Evolutionary conservation across 2,888 invertebrate genomes (phyloP).

Genomic region (Stegana nigrithorax): DNA sequence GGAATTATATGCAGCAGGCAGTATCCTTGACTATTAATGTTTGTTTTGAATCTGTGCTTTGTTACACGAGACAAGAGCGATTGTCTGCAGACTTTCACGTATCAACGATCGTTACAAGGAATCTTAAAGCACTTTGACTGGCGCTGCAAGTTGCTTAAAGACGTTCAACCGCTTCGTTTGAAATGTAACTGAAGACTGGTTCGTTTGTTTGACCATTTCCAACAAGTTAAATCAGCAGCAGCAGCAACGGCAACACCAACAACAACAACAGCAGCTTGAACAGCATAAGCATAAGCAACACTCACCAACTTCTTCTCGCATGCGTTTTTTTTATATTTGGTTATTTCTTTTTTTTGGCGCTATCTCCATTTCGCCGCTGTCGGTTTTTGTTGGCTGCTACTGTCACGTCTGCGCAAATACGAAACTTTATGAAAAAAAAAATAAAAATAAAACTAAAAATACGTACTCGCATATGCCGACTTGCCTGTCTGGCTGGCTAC

Average conservation of each 20-base stretch:
- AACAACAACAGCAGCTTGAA: neutral
- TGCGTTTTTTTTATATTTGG: neutral
- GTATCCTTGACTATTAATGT: too few relatives aligned
- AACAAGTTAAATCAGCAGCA: conserved; percentile 35
- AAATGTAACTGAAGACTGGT: conserved; percentile 39
- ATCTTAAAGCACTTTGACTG: too few relatives aligned
- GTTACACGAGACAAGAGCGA: too few relatives aligned
- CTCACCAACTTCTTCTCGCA: neutral
- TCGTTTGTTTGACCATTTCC: conserved; percentile 30
- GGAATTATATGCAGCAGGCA: too few relatives aligned
- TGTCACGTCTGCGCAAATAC: conserved; percentile 3
- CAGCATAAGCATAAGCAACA: too few relatives aligned
- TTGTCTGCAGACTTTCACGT: too few relatives aligned
- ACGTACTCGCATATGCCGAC: too few relatives aligned
- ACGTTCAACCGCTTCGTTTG: conserved; percentile 27
- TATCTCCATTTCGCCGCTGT: neutral
- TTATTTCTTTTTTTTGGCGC: conserved; percentile 4
- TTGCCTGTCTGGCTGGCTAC: too few relatives aligned
- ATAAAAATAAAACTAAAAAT: too few relatives aligned
- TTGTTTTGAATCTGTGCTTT: too few relatives aligned
- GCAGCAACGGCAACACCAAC: neutral
- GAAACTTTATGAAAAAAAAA: neutral
- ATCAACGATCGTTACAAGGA: too few relatives aligned
- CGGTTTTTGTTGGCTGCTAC: neutral
- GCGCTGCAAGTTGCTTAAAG: too few relatives aligned